phyloP scores from a whole-genome alignment of 2,113 vertebrate species.

The Nannobrachium achirus region DNA sequence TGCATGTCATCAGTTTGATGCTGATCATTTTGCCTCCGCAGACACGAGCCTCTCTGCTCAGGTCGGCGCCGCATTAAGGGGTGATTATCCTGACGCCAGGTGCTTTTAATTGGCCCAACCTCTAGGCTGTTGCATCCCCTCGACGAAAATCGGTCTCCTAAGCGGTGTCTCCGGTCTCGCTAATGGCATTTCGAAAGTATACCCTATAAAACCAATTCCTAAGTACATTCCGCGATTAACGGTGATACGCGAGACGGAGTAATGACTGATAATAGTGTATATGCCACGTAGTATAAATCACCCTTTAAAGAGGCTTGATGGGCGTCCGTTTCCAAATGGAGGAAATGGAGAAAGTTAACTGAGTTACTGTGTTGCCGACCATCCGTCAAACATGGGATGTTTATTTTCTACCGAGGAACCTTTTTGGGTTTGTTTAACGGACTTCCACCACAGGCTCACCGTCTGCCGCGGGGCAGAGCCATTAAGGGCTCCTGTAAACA shows the following conservation, averaged over 20 bases:
- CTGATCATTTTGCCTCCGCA: not conserved
- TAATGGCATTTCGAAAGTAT: slow-evolving; percentile 3
- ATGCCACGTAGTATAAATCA: too few relatives aligned
- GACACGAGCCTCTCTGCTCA: not conserved
- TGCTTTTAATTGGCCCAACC: slow-evolving; percentile 59
- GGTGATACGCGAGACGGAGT: too few relatives aligned
- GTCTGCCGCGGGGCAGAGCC: not conserved
- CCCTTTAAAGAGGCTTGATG: too few relatives aligned
- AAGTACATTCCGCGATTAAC: too few relatives aligned
- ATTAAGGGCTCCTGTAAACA: slow-evolving; percentile 39
- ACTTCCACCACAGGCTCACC: slow-evolving; percentile 23
- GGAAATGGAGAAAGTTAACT: slow-evolving; percentile 12
- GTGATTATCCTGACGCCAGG: slow-evolving; percentile 51
- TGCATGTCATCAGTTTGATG: too few relatives aligned
- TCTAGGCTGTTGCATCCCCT: slow-evolving; percentile 21
- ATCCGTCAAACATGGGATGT: slow-evolving; percentile 14
- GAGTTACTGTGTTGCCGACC: slow-evolving; percentile 2
- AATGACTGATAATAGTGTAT: too few relatives aligned
- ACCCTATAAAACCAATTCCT: too few relatives aligned
- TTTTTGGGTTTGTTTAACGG: slow-evolving; percentile 47
- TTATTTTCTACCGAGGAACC: slow-evolving; percentile 40
- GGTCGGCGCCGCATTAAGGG: slow-evolving; percentile 11
- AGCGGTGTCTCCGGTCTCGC: not conserved
- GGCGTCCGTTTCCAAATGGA: slow-evolving; percentile 3
- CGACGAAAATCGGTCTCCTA: slow-evolving; percentile 17